Evolutionary conservation across 2,797 vertebrate species (phyloP), one percentile per base, ranked within the genome.

Genomic region (Diglossa cyanea): DNA sequence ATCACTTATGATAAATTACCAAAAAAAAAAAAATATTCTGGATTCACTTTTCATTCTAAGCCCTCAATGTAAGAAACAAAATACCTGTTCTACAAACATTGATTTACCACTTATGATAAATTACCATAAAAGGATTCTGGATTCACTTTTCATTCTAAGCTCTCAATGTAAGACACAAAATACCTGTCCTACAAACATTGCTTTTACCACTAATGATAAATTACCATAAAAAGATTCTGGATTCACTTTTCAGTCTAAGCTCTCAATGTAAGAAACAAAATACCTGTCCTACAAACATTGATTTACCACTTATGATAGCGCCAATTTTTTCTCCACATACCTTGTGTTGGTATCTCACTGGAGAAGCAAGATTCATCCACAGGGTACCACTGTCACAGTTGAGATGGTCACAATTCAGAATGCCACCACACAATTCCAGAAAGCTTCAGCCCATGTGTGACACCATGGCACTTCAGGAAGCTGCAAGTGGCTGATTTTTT

Each of bases 261-360:
- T 10, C 26, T 50, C 26, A 4, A 17, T 17, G 47, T 6, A 15
- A 14, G 25, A 48, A 48, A 6, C 2, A 40, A 15, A 82, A 75
- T 17, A 9, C 2, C 35, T 58, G 39, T 58, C 12, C 44, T 47
- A 51, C 11, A 72, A 76, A 31, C 57, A 6, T 10, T 65, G 84
- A 91, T 96, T 97, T 96, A 97, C 88, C 87, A 70, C 84, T 86
- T 72, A 60, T n/a, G 55, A 96, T 75, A 90, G 65, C 81, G 87
- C 81, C 65, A 67, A 71, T 75, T 95, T 90, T 96, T 86, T 78
- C 80, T 81, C 97, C 96, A 57, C 83, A 33, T 31, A 84, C 37
- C 16, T 94, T 91, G 44, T 55, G 96, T 51, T 94, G 80, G 33
- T 42, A 71, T 45, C 51, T 96, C 37, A 90, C 90, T 51, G 82